These are phyloP conservation scores for Athalia rosae DNA, from an alignment of 2,888 invertebrate genomes.

Conservation along the genomic window DNA sequence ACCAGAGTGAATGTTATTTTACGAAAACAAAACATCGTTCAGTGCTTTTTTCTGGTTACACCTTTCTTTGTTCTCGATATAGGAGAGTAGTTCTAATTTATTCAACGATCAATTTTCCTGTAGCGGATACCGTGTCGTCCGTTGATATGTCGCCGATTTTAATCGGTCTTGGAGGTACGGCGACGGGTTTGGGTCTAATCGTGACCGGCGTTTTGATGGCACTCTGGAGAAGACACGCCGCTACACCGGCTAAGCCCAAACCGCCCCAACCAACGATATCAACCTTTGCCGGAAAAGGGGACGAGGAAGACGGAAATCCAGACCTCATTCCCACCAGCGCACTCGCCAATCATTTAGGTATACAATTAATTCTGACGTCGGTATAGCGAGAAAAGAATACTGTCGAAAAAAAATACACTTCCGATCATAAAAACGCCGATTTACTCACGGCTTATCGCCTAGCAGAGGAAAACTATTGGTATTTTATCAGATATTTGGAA, in stretches of 20 bases:
- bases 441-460: no score
- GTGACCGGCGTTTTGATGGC: constrained; percentile 71
- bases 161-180: constrained; percentile 70
- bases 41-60: neutral
- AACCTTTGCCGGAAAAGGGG: constrained; percentile 65
- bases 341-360: constrained; percentile 64
- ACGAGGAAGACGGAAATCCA: constrained; percentile 71
- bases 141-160: constrained; percentile 71
- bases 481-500: no score
- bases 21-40: no score
- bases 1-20: no score
- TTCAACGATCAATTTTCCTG: neutral
- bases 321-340: constrained; percentile 71
- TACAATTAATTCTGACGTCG: neutral
- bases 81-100: neutral
- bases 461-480: no score
- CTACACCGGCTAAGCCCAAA: constrained; percentile 63
- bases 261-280: constrained; percentile 66
- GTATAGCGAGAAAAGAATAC: neutral
- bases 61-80: neutral
- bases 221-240: constrained; percentile 70
- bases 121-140: constrained; percentile 68
- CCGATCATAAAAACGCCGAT: no score
- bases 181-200: constrained; percentile 70
- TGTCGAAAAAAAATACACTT: neutral